Conservation (phyloP, 2,113 vertebrate genomes). For the Catharus minimus region DNA sequence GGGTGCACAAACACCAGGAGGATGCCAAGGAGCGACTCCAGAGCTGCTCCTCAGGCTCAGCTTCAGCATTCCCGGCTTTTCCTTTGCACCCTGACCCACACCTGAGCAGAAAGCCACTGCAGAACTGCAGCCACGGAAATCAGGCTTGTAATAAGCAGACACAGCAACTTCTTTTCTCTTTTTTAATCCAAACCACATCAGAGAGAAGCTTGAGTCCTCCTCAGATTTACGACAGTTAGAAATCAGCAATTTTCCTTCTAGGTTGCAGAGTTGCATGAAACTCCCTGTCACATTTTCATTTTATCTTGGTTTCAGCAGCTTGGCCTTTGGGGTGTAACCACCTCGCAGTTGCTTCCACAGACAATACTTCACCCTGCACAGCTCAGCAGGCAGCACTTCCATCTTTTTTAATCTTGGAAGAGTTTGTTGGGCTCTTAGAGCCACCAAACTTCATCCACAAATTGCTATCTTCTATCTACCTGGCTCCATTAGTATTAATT, state of each 20-base stretch:
- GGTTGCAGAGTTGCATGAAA: neutral
- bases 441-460: neutral
- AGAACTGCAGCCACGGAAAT: neutral
- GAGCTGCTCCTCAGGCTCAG: neutral
- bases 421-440: neutral
- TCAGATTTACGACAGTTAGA: neutral
- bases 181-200: constrained; percentile 18
- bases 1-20: neutral
- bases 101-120: neutral
- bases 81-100: neutral
- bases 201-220: neutral
- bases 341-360: neutral
- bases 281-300: neutral
- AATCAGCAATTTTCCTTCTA: constrained; percentile 11
- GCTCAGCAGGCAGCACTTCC: neutral
- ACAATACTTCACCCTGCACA: neutral
- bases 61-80: neutral
- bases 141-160: neutral
- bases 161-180: neutral
- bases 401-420: neutral
- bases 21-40: neutral
- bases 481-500: neutral
- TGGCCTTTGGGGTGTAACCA: neutral
- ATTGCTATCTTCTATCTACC: neutral
- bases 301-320: neutral